Evolutionary conservation across 2,888 invertebrate genomes (phyloP).

Genomic region (Arctia plantaginis): DNA sequence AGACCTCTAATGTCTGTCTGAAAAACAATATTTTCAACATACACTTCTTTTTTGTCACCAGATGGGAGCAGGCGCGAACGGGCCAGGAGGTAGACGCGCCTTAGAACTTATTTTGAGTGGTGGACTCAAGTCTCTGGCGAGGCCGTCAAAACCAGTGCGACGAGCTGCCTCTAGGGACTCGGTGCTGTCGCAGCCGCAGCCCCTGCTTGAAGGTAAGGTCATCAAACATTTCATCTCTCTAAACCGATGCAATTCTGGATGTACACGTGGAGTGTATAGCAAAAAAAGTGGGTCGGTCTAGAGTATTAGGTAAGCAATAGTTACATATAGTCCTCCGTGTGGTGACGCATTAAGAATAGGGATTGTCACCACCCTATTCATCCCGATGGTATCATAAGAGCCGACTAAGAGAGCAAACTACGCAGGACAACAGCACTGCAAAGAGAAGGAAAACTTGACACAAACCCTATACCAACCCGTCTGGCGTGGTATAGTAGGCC

Average conservation of each 20-base stretch:
- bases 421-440: too few species aligned
- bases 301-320: too few species aligned
- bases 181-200: slow-evolving; percentile 81
- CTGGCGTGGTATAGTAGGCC: too few species aligned
- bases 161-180: slow-evolving; percentile 82
- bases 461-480: too few species aligned
- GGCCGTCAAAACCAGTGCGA: slow-evolving; percentile 78
- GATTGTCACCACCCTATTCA: too few species aligned
- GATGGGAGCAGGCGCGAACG: slow-evolving; percentile 80
- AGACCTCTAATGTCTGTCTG: neutral
- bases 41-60: slow-evolving; percentile 55
- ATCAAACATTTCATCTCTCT: neutral
- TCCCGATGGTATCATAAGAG: too few species aligned
- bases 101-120: slow-evolving; percentile 79
- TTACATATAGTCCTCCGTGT: too few species aligned
- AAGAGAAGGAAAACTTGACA: too few species aligned
- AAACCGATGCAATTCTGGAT: neutral
- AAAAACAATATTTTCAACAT: neutral
- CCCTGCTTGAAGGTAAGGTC: slow-evolving; percentile 76
- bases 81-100: slow-evolving; percentile 77
- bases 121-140: slow-evolving; percentile 77
- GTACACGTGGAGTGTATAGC: too few species aligned
- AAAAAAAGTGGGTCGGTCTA: too few species aligned
- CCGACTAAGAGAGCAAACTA: too few species aligned
- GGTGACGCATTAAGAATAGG: too few species aligned